phyloP scores from a whole-genome alignment of 2,113 vertebrate genomes.

The Sinocyclocheilus grahami region DNA sequence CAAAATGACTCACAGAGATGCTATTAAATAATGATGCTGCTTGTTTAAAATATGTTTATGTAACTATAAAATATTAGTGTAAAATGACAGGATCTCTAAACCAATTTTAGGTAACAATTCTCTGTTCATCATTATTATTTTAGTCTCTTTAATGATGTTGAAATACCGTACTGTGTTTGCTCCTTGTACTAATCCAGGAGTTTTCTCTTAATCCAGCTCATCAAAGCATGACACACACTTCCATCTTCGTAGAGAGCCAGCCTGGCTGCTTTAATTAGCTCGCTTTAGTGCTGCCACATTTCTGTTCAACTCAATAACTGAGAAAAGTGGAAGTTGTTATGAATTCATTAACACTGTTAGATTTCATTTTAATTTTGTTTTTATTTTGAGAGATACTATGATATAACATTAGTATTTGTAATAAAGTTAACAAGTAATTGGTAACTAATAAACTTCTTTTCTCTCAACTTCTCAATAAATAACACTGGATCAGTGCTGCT shows the following conservation, averaged over 20 bases:
- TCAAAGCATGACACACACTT: conserved; percentile 37
- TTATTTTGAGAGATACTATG: neutral
- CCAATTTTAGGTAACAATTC: neutral
- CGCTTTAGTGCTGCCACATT: conserved; percentile 4
- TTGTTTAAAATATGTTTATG: neutral
- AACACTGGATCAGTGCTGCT: too few species aligned
- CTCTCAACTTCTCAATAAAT: too few species aligned
- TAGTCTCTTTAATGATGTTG: neutral
- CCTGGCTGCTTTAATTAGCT: conserved; percentile 38
- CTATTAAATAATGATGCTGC: neutral
- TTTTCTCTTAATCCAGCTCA: conserved; percentile 33
- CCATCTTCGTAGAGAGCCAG: neutral
- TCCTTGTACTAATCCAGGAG: conserved; percentile 22
- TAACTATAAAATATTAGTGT: neutral
- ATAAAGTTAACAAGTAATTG: neutral
- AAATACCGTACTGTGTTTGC: neutral
- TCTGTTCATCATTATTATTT: neutral
- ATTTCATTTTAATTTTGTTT: neutral
- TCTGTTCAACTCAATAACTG: neutral
- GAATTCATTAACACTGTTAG: neutral
- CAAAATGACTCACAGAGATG: neutral
- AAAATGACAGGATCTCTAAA: neutral
- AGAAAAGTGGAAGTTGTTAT: neutral
- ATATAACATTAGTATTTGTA: neutral
- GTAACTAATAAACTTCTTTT: too few species aligned